A percentile compares a stretch with the other conserved stretches of the same genome.
Conservation (phyloP, 2,888 invertebrate species). For the Erebia aethiops region DNA sequence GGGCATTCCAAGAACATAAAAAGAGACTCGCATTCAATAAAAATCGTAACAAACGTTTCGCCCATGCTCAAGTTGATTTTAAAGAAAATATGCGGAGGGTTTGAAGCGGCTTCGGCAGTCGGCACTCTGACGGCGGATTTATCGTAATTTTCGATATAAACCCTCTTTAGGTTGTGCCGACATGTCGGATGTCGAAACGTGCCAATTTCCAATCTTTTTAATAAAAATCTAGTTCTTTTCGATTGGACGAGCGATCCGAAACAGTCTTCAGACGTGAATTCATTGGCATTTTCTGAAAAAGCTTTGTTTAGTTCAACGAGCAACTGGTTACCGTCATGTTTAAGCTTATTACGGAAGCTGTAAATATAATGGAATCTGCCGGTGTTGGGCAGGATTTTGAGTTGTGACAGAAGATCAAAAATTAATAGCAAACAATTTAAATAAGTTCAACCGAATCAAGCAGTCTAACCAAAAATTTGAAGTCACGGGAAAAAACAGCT, state of each 20-base stretch:
- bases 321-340: too few relatives aligned
- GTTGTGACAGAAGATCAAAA: not conserved
- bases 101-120: slow-evolving; percentile 49
- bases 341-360: not conserved
- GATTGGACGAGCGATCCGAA: not conserved
- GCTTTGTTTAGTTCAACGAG: too few relatives aligned
- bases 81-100: slow-evolving; percentile 63
- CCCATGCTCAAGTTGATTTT: slow-evolving; percentile 48
- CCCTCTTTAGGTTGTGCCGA: not conserved
- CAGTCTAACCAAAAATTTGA: not conserved
- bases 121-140: slow-evolving; percentile 56
- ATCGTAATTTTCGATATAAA: slow-evolving; percentile 69
- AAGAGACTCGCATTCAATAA: slow-evolving; percentile 8
- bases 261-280: not conserved
- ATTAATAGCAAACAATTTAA: not conserved
- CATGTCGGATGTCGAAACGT: not conserved
- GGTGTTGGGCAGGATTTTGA: too few relatives aligned
- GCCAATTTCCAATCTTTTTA: not conserved
- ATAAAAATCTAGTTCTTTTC: too few relatives aligned
- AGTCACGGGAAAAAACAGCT: not conserved
- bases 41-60: slow-evolving; percentile 28
- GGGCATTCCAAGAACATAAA: slow-evolving; percentile 14
- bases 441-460: not conserved
- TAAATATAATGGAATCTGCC: not conserved
- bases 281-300: too few relatives aligned